Percentiles rank a stretch among this genome's conserved stretches.
Conservation (phyloP, 2,113 vertebrate genomes). For the Dipodomys stephensi region DNA sequence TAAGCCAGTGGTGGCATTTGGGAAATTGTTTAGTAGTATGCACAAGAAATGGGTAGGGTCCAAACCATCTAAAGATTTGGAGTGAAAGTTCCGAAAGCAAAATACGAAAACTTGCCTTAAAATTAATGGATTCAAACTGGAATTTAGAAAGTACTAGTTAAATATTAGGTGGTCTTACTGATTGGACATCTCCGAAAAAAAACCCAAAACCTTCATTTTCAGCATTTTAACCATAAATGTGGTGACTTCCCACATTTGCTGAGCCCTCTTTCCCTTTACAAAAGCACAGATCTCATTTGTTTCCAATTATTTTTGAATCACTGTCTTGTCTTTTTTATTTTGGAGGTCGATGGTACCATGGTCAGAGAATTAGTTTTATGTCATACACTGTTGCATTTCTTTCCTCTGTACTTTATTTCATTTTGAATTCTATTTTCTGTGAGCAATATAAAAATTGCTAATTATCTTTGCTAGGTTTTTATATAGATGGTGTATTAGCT, state of each 20-base stretch:
- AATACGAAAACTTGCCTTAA: not conserved
- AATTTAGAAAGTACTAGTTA: not conserved
- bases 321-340: not conserved
- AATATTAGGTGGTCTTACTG: not conserved
- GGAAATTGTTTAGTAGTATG: not conserved
- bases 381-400: not conserved
- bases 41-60: not conserved
- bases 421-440: not conserved
- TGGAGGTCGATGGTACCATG: not conserved
- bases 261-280: not conserved
- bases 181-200: slow-evolving; percentile 24
- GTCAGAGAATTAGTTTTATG: not conserved
- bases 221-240: slow-evolving; percentile 1
- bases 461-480: slow-evolving; percentile 47
- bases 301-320: slow-evolving; percentile 42
- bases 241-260: not conserved
- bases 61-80: not conserved
- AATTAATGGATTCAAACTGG: not conserved
- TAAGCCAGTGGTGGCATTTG: not conserved
- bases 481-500: not conserved
- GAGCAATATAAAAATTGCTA: not conserved
- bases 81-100: not conserved
- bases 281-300: not conserved
- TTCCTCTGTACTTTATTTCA: not conserved
- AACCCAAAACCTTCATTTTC: not conserved